These are phyloP conservation scores for Octodonta nipae DNA, from an alignment of 2,888 invertebrate genomes.

Conservation along the genomic window DNA sequence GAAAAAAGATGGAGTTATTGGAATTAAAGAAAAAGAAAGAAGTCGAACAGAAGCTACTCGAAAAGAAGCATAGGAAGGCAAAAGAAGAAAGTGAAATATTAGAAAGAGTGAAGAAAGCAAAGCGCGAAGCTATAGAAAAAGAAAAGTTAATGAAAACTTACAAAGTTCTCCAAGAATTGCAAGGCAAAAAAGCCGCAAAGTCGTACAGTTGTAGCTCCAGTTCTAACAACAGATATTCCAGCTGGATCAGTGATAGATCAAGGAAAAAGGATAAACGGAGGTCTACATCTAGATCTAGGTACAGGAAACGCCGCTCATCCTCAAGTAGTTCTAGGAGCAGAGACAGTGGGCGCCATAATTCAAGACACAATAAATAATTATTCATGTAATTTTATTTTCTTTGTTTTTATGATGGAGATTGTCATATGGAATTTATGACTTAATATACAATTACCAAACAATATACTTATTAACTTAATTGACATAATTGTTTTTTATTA, in stretches of 20 bases:
- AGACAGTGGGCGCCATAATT: neutral
- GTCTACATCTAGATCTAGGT: no score
- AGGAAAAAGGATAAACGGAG: slow-evolving; percentile 7
- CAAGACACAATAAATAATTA: neutral
- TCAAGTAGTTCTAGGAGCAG: slow-evolving; percentile 9
- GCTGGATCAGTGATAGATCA: slow-evolving; percentile 13
- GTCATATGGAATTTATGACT: no score
- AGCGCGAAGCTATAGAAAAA: slow-evolving; percentile 33
- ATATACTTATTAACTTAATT: no score
- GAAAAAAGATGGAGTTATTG: slow-evolving; percentile 47
- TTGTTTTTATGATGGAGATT: no score
- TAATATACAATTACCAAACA: no score
- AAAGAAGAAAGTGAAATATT: slow-evolving; percentile 36
- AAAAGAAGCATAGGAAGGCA: slow-evolving; percentile 34
- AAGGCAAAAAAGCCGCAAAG: slow-evolving; percentile 21
- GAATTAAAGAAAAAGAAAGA: slow-evolving; percentile 44
- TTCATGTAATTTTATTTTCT: no score
- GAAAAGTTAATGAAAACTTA: slow-evolving; percentile 34
- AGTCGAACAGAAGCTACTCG: slow-evolving; percentile 30
- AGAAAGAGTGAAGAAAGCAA: slow-evolving; percentile 33
- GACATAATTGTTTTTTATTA: no score
- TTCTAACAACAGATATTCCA: no score
- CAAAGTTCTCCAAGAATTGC: slow-evolving; percentile 31
- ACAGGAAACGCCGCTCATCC: no score
- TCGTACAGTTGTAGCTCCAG: slow-evolving; percentile 17